Base-by-base conservation (phyloP, 2,888 invertebrate species). In the Rhamnusium bicolor region DNA sequence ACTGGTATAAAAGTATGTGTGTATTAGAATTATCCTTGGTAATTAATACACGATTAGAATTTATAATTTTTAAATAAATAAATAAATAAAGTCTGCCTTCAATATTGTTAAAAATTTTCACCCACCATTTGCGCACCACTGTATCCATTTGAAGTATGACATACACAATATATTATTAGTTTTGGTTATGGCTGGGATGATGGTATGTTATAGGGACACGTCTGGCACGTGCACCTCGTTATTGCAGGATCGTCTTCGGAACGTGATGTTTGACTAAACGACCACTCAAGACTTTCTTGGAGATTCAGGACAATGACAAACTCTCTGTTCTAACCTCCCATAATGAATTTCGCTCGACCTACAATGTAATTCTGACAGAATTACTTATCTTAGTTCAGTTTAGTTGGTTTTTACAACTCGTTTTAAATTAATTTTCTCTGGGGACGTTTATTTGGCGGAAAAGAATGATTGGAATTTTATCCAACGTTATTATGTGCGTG, bases 241-340 rank as follows among this genome's bases (percentile, higher is more conserved):
- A 14, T 27, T 56, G 24, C 27, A 56, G 54, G n/a, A 56, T 56
- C 54, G 54, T 56, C 24, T 56, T 27, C 27, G n/a, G 16, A 56
- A 56, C 54, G 54, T 56, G 54, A 56, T 27, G 27, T 56, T 56
- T 56, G 54, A 27, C 54, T 56, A 56, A 56, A 56, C 27, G 54
- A 27, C 53, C 54, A 24, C 54, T 56, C n/a, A 24, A 27, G 27
- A 27, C 12, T 27, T 56, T n/a, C 54, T 56, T 8, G 54, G 14
- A 14, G 12, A n/a, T n/a, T n/a, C n/a, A n/a, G n/a, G n/a, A 56
- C 54, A 56, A 56, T 56, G 54, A 27, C 54, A 56, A 40, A 40
- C 10, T 40, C 40, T n/a, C n/a, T n/a, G n/a, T n/a, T n/a, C n/a
- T n/a, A n/a, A n/a, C n/a, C n/a, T 40, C 10, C 10, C 4, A n/a